phyloP scores from a whole-genome alignment of 2,888 invertebrate species.

The Pollenia amentaria region DNA sequence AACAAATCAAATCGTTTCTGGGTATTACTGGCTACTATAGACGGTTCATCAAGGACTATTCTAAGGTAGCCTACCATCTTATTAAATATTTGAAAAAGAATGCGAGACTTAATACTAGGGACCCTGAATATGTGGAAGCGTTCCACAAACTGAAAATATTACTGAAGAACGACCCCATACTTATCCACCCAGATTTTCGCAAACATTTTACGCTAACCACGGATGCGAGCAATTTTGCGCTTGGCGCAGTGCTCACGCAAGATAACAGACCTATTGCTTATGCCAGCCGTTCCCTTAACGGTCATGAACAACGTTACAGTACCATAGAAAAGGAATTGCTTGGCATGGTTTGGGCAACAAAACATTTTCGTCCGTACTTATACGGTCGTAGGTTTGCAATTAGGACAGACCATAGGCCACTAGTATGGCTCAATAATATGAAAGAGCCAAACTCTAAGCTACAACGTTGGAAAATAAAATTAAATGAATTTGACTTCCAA shows the following conservation, averaged over 20 bases:
- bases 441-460: slow-evolving; percentile 49
- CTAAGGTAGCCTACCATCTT: background rate
- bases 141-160: slow-evolving; percentile 5
- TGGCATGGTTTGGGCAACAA: slow-evolving; percentile 3
- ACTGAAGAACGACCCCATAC: background rate
- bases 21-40: slow-evolving; percentile 12
- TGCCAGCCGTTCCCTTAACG: slow-evolving; percentile 1
- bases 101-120: background rate
- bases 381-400: slow-evolving; percentile 1
- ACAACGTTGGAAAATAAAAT: slow-evolving; percentile 52
- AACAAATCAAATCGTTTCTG: slow-evolving; percentile 4
- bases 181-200: no score
- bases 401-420: slow-evolving; percentile 3
- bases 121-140: background rate
- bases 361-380: background rate
- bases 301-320: slow-evolving; percentile 18
- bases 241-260: slow-evolving; percentile 2
- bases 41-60: slow-evolving; percentile 30
- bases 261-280: background rate
- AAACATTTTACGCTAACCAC: background rate
- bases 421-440: slow-evolving; percentile 32
- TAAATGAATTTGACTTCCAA: slow-evolving; percentile 57
- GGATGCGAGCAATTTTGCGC: slow-evolving; percentile 6
- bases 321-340: background rate
- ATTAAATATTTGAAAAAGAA: background rate